Percentiles rank a stretch among this genome's conserved stretches.
Conservation (phyloP, 2,113 vertebrate species). For the Rutilus rutilus region DNA sequence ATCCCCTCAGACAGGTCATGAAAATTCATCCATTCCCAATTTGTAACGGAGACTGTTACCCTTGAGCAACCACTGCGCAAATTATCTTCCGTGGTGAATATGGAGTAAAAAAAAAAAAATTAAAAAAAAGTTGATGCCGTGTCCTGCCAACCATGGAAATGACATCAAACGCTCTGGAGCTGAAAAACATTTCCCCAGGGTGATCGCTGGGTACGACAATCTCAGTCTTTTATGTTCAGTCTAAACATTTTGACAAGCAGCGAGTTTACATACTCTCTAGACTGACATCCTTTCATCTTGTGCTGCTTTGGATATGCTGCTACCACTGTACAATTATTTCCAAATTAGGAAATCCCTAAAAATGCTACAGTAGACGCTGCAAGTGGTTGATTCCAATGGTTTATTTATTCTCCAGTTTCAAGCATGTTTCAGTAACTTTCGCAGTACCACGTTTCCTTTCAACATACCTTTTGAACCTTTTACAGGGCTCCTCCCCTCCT, state of each 20-base stretch:
- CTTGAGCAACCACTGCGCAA: constrained; percentile 60
- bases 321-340: constrained; percentile 6
- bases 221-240: constrained; percentile 45
- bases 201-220: constrained; percentile 26
- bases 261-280: constrained; percentile 28
- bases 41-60: constrained; percentile 42
- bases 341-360: constrained; percentile 16
- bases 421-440: constrained; percentile 18
- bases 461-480: neutral
- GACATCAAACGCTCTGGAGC: constrained; percentile 46
- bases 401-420: constrained; percentile 14
- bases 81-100: constrained; percentile 47
- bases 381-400: constrained; percentile 63
- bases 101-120: constrained; percentile 9
- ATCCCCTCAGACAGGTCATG: constrained; percentile 35
- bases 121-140: constrained; percentile 28
- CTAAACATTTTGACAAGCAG: constrained; percentile 52
- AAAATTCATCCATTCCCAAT: constrained; percentile 41
- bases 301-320: constrained; percentile 12
- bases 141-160: constrained; percentile 50
- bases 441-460: neutral
- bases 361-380: constrained; percentile 44
- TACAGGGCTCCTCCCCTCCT: neutral
- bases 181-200: constrained; percentile 52
- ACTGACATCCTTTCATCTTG: constrained; percentile 29